Conservation (phyloP, 2,888 invertebrate species). For the Masnerella sp. region DNA sequence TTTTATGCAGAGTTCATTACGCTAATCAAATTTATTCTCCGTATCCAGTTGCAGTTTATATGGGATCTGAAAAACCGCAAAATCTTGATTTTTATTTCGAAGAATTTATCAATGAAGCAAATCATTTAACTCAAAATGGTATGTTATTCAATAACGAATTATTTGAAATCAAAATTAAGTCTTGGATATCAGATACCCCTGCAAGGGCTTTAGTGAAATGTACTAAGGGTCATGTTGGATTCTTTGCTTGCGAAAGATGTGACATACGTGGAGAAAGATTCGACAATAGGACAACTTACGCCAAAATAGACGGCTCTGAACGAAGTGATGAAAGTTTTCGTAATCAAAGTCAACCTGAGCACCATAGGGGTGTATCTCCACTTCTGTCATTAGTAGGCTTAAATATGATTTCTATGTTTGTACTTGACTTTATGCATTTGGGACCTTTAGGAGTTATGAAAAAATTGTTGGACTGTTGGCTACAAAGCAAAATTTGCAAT, state of each 20-base stretch:
- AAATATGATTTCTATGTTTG: background rate
- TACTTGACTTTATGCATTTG: constrained; percentile 3
- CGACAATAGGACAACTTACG: background rate
- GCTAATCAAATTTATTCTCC: constrained; percentile 51
- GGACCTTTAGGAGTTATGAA: background rate
- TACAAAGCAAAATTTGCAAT: background rate
- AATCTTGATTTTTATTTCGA: constrained; percentile 29
- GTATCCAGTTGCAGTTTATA: constrained; percentile 55
- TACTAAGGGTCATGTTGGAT: constrained; percentile 10
- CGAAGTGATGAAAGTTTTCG: background rate
- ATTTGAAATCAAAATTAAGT: background rate
- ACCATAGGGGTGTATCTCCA: background rate
- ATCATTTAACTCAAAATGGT: constrained; percentile 10
- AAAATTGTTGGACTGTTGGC: background rate
- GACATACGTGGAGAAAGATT: background rate
- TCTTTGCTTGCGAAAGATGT: background rate
- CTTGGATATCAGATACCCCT: constrained; percentile 56
- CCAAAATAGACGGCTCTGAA: background rate
- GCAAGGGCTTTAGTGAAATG: constrained; percentile 21
- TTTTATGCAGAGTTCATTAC: constrained; percentile 48
- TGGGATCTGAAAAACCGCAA: constrained; percentile 53
- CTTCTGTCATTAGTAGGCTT: background rate
- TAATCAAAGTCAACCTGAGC: background rate
- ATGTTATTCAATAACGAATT: background rate
- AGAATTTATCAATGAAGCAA: constrained; percentile 58